Percentiles rank a stretch among this genome's conserved stretches.
Conservation (phyloP, 2,888 invertebrate species). For the Scotopteryx bipunctaria region DNA sequence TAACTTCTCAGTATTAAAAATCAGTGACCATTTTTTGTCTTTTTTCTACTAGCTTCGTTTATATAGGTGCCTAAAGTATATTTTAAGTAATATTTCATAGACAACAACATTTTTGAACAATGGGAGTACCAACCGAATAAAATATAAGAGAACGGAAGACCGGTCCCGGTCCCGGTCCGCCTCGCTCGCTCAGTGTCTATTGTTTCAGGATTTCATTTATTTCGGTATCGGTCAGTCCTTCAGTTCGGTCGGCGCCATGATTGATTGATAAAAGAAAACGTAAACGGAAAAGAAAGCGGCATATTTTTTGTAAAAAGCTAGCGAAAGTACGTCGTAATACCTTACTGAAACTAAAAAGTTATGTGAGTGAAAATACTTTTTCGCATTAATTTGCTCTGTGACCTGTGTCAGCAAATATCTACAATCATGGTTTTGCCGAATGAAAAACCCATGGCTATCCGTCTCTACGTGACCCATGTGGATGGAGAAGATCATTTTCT, state of each 20-base stretch:
- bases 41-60: too few relatives aligned
- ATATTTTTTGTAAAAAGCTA: conserved; percentile 52
- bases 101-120: too few relatives aligned
- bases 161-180: too few relatives aligned
- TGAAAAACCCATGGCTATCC: conserved; percentile 66
- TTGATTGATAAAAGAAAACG: conserved; percentile 72
- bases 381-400: conserved; percentile 26
- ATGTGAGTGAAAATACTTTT: conserved; percentile 53
- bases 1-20: too few relatives aligned
- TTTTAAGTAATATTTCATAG: too few relatives aligned
- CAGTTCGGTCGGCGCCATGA: conserved; percentile 60
- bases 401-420: conserved; percentile 24
- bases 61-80: too few relatives aligned
- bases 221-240: too few relatives aligned
- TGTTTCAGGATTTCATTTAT: too few relatives aligned
- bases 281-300: conserved; percentile 74
- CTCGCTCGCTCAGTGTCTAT: too few relatives aligned
- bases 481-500: conserved; percentile 87
- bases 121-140: too few relatives aligned
- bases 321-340: conserved; percentile 50
- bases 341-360: conserved; percentile 48
- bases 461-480: conserved; percentile 85
- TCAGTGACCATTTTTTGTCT: too few relatives aligned
- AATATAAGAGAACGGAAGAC: too few relatives aligned
- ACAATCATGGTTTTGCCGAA: conserved; percentile 62